Conservation (phyloP, 2,113 vertebrate genomes). For the Sialia sialis region DNA sequence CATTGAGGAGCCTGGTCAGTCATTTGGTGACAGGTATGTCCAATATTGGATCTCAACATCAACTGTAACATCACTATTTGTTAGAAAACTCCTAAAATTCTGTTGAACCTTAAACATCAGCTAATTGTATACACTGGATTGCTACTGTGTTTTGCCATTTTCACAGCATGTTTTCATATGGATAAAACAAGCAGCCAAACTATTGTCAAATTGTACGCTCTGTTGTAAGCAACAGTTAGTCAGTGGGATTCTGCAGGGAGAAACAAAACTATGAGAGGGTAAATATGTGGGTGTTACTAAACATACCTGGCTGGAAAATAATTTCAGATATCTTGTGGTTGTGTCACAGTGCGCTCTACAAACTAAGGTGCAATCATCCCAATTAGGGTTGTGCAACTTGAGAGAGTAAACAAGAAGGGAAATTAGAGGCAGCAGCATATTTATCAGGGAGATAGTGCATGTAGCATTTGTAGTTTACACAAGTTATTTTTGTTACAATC, state of each 20-base stretch:
- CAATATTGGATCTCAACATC: not conserved
- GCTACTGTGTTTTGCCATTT: not conserved
- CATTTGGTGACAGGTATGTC: constrained; percentile 39
- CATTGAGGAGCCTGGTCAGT: constrained; percentile 12
- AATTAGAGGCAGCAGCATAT: not conserved
- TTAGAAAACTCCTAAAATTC: not conserved
- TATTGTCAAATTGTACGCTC: not conserved
- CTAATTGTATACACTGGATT: not conserved
- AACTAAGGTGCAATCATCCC: constrained; percentile 6
- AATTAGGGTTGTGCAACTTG: not conserved
- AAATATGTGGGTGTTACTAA: constrained; percentile 7
- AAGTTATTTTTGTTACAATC: not conserved
- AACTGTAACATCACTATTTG: not conserved
- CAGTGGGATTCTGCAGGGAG: not conserved
- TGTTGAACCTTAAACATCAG: not conserved
- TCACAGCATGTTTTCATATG: not conserved
- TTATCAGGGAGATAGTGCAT: not conserved
- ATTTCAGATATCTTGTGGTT: not conserved
- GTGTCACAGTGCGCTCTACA: not conserved
- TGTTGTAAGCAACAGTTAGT: not conserved
- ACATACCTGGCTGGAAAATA: not conserved
- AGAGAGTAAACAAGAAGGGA: constrained; percentile 6
- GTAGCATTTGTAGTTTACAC: not conserved
- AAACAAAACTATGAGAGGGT: not conserved
- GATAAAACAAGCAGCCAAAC: not conserved